phyloP scores from a whole-genome alignment of 2,797 vertebrate genomes.

The Setipinna tenuifilis region DNA sequence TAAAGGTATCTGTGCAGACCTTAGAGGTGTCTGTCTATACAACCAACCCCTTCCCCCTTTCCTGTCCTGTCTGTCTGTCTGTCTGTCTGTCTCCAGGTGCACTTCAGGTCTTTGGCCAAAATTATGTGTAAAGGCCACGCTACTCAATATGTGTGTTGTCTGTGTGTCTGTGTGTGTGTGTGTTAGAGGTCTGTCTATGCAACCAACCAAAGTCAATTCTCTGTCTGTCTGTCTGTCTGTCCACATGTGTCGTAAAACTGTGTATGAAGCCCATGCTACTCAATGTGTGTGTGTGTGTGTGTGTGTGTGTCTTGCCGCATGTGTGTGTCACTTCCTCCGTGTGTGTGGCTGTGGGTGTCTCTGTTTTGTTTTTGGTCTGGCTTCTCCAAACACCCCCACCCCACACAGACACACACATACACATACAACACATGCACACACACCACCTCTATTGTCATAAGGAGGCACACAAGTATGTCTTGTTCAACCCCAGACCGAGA shows the following conservation, averaged over 20 bases:
- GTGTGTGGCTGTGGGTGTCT: neutral
- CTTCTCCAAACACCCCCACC: neutral
- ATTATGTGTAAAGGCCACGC: neutral
- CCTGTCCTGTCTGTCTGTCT: slow-evolving; percentile 5
- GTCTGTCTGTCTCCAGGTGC: neutral
- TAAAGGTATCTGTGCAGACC: neutral
- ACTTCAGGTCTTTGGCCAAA: neutral
- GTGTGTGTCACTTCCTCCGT: slow-evolving; percentile 6
- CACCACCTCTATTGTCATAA: too few species aligned
- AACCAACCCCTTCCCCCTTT: neutral
- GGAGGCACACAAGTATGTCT: too few species aligned
- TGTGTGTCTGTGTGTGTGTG: neutral
- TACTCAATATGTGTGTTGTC: neutral
- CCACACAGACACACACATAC: neutral
- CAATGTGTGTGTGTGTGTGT: neutral
- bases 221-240: neutral
- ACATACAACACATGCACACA: too few species aligned
- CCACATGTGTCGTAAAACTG: too few species aligned
- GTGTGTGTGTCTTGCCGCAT: neutral
- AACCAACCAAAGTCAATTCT: too few species aligned
- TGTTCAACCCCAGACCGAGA: too few species aligned
- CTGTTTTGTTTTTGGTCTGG: slow-evolving; percentile 17
- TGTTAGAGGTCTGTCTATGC: too few species aligned
- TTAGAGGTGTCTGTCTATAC: neutral
- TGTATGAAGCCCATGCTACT: neutral